phyloP scores from a whole-genome alignment of 2,888 invertebrate genomes.

The Baccha elongata region DNA sequence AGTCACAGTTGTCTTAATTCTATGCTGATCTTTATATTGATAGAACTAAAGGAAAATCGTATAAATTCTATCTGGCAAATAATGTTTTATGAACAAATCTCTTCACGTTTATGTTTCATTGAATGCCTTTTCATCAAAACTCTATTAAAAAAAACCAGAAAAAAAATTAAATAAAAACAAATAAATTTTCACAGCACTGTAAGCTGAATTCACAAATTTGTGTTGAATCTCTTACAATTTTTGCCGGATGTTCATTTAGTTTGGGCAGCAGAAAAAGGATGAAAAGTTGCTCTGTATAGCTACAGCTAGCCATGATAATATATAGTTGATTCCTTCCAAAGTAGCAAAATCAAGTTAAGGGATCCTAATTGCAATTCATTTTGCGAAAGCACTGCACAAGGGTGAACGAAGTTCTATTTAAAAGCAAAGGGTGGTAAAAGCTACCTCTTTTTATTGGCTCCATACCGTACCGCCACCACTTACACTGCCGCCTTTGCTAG shows the following conservation, averaged over 20 bases:
- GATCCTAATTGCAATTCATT: conserved; percentile 42
- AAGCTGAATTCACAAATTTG: neutral
- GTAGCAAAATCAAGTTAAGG: conserved; percentile 33
- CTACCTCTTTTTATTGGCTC: no score
- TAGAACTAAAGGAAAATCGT: no score
- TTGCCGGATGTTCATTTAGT: neutral
- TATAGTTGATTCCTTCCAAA: neutral
- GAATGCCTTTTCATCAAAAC: no score
- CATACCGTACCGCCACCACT: no score
- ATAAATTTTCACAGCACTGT: neutral
- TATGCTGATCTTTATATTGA: no score
- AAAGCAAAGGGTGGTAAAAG: neutral
- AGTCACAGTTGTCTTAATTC: no score
- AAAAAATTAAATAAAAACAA: neutral
- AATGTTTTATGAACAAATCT: no score
- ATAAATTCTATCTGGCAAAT: no score
- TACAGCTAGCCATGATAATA: neutral
- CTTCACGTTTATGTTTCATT: no score
- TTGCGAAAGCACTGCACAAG: neutral
- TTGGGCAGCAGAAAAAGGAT: neutral
- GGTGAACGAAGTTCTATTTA: neutral
- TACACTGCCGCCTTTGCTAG: no score
- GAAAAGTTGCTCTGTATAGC: neutral
- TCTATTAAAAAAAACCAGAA: no score
- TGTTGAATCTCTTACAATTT: neutral